Conservation (phyloP, 2,888 invertebrate species). For the Gastrophysa polygoni region DNA sequence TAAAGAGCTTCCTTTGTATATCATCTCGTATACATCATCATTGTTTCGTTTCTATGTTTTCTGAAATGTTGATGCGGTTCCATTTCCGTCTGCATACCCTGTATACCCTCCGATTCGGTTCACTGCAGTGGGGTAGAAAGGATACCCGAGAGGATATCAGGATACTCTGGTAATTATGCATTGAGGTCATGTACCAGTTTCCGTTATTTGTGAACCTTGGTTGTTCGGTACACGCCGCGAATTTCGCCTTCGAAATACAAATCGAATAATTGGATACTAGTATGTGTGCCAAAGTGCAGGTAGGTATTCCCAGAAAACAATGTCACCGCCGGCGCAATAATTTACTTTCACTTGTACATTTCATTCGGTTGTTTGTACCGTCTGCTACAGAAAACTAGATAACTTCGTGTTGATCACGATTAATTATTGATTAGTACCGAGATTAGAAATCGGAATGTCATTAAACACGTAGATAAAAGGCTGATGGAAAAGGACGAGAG, state of each 20-base stretch:
- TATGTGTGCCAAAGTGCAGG: neutral
- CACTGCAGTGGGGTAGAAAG: no score
- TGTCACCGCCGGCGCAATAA: neutral
- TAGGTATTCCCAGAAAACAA: neutral
- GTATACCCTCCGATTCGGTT: no score
- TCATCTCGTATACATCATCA: no score
- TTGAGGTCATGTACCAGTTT: neutral
- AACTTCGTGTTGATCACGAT: neutral
- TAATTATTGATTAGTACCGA: neutral
- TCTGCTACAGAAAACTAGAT: neutral
- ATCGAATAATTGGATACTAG: neutral
- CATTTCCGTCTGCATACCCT: no score
- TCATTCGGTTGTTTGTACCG: no score
- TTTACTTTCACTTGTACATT: slow-evolving; percentile 1
- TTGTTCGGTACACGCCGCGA: neutral
- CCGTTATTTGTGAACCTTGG: neutral
- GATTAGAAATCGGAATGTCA: neutral
- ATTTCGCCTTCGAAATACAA: neutral
- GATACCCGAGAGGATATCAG: no score
- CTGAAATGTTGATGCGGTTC: no score
- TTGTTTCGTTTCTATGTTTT: no score
- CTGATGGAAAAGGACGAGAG: no score
- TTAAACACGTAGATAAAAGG: no score
- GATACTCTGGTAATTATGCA: neutral
- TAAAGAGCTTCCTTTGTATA: no score